phyloP scores from a whole-genome alignment of 2,113 vertebrate species.

The Megaleporinus macrocephalus region DNA sequence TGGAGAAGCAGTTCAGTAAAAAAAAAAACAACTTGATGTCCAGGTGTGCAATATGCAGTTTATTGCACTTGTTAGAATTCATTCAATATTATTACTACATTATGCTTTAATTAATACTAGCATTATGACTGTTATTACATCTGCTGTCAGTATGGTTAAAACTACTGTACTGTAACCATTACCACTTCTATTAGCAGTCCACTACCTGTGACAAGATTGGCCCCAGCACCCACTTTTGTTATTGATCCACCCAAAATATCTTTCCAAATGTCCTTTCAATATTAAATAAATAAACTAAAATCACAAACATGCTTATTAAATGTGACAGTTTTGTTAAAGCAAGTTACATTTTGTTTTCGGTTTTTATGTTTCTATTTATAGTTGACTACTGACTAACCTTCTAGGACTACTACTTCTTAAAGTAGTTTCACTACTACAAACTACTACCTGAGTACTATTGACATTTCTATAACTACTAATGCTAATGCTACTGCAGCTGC shows the following conservation, averaged over 20 bases:
- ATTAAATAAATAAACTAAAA: too few relatives aligned
- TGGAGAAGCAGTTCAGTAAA: not conserved
- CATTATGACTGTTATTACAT: not conserved
- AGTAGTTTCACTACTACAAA: too few relatives aligned
- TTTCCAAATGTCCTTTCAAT: too few relatives aligned
- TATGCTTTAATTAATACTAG: too few relatives aligned
- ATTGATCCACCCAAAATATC: not conserved
- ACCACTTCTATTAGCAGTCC: not conserved
- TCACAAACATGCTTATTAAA: too few relatives aligned
- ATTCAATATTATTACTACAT: too few relatives aligned
- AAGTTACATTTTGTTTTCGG: not conserved
- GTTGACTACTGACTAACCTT: too few relatives aligned
- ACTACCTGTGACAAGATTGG: too few relatives aligned
- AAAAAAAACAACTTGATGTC: not conserved
- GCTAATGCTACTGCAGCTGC: not conserved
- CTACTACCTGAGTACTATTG: not conserved
- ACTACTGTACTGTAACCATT: not conserved
- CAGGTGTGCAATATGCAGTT: not conserved
- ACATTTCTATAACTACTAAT: not conserved
- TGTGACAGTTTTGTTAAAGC: too few relatives aligned
- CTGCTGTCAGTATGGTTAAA: not conserved
- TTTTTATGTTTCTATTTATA: too few relatives aligned
- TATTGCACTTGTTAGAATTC: not conserved
- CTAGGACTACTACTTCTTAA: too few relatives aligned
- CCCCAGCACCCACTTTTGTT: too few relatives aligned